These are phyloP conservation scores for Tringa solitaria DNA, from an alignment of 2,113 vertebrate genomes.

Conservation along the genomic window DNA sequence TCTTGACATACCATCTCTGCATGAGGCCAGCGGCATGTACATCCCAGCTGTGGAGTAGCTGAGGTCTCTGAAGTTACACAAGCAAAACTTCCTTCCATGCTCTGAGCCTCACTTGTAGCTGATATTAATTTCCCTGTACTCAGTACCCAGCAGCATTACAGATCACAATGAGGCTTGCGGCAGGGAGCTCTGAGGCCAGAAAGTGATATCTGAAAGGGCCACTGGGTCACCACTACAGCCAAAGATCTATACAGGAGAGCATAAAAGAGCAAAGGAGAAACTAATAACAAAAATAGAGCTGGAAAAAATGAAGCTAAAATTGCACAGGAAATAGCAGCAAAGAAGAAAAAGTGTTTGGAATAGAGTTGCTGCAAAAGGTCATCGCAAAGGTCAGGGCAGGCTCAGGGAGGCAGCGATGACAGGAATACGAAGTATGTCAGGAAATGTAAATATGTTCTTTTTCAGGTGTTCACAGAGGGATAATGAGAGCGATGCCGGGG, in stretches of 20 bases:
- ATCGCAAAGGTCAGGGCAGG: neutral
- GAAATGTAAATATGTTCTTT: neutral
- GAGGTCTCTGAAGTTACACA: neutral
- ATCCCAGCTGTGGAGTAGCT: neutral
- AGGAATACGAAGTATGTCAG: neutral
- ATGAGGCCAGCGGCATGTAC: neutral
- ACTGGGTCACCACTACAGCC: neutral
- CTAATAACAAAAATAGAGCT: neutral
- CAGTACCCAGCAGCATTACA: neutral
- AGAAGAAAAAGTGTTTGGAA: neutral
- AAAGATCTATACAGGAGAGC: neutral
- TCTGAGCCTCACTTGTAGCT: neutral
- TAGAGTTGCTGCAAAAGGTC: neutral
- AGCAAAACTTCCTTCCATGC: neutral
- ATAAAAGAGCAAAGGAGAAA: neutral
- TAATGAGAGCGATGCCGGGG: neutral
- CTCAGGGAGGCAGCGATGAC: neutral
- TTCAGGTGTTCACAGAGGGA: neutral
- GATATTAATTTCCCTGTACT: neutral
- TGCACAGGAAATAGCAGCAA: neutral
- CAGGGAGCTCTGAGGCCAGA: neutral
- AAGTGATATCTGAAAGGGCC: neutral
- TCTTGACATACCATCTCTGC: neutral
- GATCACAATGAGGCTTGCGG: too few relatives aligned
- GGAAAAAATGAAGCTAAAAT: neutral